Base-by-base conservation (phyloP, 1,140 invertebrate species). In the Zaprionus tsacasi region DNA sequence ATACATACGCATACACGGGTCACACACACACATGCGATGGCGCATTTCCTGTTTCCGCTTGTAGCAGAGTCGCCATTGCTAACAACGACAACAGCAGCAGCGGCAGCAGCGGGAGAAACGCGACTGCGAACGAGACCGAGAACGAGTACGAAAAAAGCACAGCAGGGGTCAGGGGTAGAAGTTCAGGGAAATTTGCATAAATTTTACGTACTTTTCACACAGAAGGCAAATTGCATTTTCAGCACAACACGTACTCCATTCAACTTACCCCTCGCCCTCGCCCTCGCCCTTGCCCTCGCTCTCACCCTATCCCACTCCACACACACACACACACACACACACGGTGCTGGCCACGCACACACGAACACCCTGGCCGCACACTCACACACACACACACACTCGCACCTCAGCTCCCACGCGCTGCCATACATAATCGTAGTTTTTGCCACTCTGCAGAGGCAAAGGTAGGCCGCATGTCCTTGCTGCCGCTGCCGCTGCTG, bases 221-320 rank as follows among this genome's bases (percentile, higher is more conserved):
- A 83, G 83, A 88, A 83, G 83, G 83, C 83, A 87, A 87, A 87
- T 87, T 87, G 83, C 83, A 87, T 87, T 87, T 87, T 87, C 83
- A 87, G 83, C 83, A 87, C 87, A 87, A 87, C 83, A 87, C 83
- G 83, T 87, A 87, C 83, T 87, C 83, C 83, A 87, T 87, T 87
- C 83, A 83, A 78, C 83, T 82, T 82, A 71, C 68, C 59, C 73
- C n/a, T n/a, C n/a, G n/a, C n/a, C 40, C 38, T 11, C 21, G 30
- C 40, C 21, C 21, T 21, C 21, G 2, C 21, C 21, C 21, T 21
- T n/a, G n/a, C n/a, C 40, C 38, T 11, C 21, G 30, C 40, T n/a
- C 21, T 21, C 21, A 21, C 21, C 21, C 21, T 21, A 1, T 21
- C 21, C 21, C 21, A 21, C 45, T 12, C 45, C 45, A 55, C 73